Conservation (phyloP, 1,140 invertebrate species). For the Acyrthosiphon pisum region DNA sequence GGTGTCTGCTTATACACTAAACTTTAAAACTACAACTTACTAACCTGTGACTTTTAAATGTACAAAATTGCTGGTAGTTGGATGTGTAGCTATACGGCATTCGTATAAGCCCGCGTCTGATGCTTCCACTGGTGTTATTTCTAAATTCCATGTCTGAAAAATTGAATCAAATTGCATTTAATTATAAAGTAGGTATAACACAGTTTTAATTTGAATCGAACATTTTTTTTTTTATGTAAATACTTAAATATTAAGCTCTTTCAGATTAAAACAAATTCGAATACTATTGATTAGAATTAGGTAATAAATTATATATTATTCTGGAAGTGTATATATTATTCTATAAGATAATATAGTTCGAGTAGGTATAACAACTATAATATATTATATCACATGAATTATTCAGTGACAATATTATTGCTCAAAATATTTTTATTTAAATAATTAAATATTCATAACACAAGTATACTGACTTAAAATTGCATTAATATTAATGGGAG, state of each 20-base stretch:
- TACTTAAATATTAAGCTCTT: neutral
- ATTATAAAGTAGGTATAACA: neutral
- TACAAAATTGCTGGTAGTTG: conserved; percentile 78
- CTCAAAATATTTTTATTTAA: neutral
- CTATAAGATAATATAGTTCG: neutral
- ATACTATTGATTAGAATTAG: neutral
- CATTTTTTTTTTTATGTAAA: neutral
- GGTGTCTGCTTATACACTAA: neutral
- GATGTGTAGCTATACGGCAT: conserved; percentile 75
- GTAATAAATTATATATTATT: neutral
- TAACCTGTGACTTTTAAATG: conserved; percentile 83
- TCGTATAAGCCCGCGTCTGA: conserved; percentile 78
- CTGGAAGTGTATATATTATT: neutral
- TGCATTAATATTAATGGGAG: neutral
- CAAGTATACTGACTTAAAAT: no score
- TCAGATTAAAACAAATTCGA: no score
- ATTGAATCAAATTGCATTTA: neutral
- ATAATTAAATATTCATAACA: neutral
- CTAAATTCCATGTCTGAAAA: conserved; percentile 82
- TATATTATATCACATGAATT: neutral
- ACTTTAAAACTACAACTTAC: conserved; percentile 61
- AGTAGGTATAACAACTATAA: neutral
- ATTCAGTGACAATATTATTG: neutral
- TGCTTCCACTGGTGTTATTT: conserved; percentile 80
- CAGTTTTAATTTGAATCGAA: neutral